Percentiles rank a stretch among this genome's conserved stretches.
phyloP scores from a whole-genome alignment of 2,888 invertebrate species.

The Campaea margaritaria region DNA sequence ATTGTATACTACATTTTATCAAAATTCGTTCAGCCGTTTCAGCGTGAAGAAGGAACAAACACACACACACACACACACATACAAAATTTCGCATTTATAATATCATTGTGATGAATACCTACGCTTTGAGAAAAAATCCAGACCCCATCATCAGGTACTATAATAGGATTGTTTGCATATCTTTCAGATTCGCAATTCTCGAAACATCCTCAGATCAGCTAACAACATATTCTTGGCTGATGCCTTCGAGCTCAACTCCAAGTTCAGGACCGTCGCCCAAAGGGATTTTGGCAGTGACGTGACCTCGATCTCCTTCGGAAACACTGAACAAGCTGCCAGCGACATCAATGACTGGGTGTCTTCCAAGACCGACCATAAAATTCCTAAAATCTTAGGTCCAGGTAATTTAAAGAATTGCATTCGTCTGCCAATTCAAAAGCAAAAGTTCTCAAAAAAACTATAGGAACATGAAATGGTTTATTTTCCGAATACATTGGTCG shows the following conservation, averaged over 20 bases:
- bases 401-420: conserved; percentile 67
- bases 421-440: no score
- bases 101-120: no score
- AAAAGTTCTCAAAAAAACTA: no score
- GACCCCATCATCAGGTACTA: no score
- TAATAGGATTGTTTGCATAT: background rate
- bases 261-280: conserved; percentile 64
- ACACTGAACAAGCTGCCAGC: conserved; percentile 73
- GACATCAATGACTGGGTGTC: conserved; percentile 91
- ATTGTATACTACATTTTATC: no score
- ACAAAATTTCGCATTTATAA: no score
- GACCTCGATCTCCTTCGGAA: conserved; percentile 81
- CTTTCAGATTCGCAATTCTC: conserved; percentile 66
- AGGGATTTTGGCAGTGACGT: conserved; percentile 85
- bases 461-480: no score
- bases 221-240: conserved; percentile 70
- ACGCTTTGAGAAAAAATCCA: no score
- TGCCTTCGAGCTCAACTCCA: conserved; percentile 57
- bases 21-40: no score
- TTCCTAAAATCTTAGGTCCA: conserved; percentile 84
- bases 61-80: no score
- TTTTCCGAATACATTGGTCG: no score
- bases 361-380: conserved; percentile 87
- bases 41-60: no score
- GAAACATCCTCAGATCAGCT: conserved; percentile 67